Percentiles rank a stretch among this genome's conserved stretches.
These are phyloP conservation scores for Drosophila sordidapex DNA, from an alignment of 2,888 invertebrate species.

Conservation along the genomic window DNA sequence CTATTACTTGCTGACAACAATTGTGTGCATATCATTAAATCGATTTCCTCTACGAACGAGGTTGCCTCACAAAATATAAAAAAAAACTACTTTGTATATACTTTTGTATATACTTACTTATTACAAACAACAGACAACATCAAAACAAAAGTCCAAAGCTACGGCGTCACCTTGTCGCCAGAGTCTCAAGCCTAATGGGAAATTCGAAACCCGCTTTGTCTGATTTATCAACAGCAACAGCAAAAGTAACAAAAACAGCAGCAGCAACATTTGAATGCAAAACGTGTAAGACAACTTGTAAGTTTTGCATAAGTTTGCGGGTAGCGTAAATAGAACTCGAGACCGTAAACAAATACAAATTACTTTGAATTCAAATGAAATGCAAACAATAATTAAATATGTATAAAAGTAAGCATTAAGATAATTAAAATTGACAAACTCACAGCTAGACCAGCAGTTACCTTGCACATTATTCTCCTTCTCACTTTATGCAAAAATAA, in stretches of 20 bases:
- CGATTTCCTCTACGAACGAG: constrained; percentile 49
- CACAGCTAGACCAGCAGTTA: not conserved
- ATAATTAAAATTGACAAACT: not conserved
- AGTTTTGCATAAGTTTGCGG: constrained; percentile 65
- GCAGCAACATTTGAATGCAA: constrained; percentile 53
- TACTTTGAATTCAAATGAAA: constrained; percentile 42
- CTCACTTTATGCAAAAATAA: not conserved
- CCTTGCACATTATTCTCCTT: not conserved
- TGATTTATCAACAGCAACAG: constrained; percentile 56
- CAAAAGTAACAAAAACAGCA: not conserved
- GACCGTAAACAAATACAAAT: constrained; percentile 53
- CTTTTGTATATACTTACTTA: constrained; percentile 9
- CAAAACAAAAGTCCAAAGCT: constrained; percentile 45
- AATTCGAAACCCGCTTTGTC: constrained; percentile 67
- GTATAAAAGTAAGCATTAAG: not conserved
- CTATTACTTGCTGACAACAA: constrained; percentile 44
- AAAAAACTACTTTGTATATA: not conserved
- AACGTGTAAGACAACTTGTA: constrained; percentile 75
- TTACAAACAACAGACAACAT: constrained; percentile 31
- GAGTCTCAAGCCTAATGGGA: constrained; percentile 51
- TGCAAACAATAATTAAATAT: constrained; percentile 21
- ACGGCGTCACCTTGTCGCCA: constrained; percentile 65
- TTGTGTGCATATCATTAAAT: constrained; percentile 50
- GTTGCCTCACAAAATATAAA: constrained; percentile 12
- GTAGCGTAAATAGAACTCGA: constrained; percentile 58